Percentiles rank a stretch among this genome's conserved stretches.
These are phyloP conservation scores for Yponomeuta malinellus DNA, from an alignment of 2,888 invertebrate genomes.

Conservation along the genomic window DNA sequence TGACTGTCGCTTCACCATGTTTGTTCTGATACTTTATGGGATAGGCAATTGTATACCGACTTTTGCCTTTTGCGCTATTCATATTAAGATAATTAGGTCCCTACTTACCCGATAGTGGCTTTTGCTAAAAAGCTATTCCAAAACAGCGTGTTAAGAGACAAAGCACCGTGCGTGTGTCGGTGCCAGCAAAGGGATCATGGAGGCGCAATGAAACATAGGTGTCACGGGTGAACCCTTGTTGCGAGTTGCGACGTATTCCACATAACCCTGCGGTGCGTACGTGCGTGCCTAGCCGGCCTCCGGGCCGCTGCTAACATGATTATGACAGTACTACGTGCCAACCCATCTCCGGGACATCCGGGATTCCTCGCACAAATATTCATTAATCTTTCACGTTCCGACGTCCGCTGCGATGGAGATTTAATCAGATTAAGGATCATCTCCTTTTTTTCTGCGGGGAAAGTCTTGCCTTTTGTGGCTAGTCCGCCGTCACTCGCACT, in stretches of 20 bases:
- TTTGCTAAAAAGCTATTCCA: background rate
- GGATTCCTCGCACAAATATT: constrained; percentile 75
- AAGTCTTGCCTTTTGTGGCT: constrained; percentile 74
- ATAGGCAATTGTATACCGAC: constrained; percentile 43
- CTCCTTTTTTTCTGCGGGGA: constrained; percentile 63
- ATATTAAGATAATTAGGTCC: background rate
- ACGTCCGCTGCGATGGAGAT: constrained; percentile 75
- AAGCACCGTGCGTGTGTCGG: background rate
- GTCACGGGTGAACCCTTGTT: constrained; percentile 23
- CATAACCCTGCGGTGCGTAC: constrained; percentile 33
- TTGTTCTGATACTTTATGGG: constrained; percentile 44
- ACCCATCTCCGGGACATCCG: constrained; percentile 67
- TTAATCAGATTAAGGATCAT: constrained; percentile 77
- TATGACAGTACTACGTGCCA: constrained; percentile 75
- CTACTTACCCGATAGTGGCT: background rate
- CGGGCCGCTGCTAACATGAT: constrained; percentile 72
- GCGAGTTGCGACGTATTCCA: constrained; percentile 31
- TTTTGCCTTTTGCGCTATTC: constrained; percentile 6
- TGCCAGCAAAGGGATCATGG: constrained; percentile 6
- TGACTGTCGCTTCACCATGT: constrained; percentile 42
- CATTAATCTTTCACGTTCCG: constrained; percentile 76
- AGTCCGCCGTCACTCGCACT: constrained; percentile 67
- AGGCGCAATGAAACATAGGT: constrained; percentile 14
- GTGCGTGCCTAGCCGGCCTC: constrained; percentile 56
- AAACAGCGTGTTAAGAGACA: background rate